A percentile compares a stretch with the other conserved stretches of the same genome.
Evolutionary conservation across 2,888 invertebrate genomes (phyloP).

Genomic region (Strigamia crassipes): DNA sequence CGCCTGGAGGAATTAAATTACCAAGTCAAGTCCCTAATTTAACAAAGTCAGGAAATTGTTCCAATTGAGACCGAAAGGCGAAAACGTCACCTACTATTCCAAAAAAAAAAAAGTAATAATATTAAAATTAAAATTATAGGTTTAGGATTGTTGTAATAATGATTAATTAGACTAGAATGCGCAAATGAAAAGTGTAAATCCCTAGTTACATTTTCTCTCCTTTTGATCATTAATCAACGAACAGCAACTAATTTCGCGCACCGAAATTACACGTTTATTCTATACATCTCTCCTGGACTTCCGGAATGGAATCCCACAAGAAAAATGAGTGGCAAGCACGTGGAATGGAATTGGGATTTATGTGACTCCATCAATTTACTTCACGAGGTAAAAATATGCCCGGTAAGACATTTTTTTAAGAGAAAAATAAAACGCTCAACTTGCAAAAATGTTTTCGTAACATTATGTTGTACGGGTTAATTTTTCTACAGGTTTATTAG

Average conservation of each 20-base stretch:
- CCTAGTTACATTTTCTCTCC: not conserved
- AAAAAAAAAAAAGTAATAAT: not conserved
- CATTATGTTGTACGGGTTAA: not conserved
- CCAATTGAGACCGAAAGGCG: not conserved
- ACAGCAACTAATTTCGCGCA: not conserved
- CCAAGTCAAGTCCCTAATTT: not conserved
- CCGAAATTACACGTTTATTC: not conserved
- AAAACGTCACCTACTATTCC: not conserved
- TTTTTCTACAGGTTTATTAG: not conserved
- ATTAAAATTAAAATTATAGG: not conserved
- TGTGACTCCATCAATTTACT: not conserved
- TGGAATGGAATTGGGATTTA: slow-evolving; percentile 28
- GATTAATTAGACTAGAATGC: not conserved
- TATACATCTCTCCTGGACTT: not conserved
- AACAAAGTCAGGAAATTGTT: not conserved
- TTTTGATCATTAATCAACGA: not conserved
- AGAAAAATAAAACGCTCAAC: not conserved
- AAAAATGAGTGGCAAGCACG: slow-evolving; percentile 23
- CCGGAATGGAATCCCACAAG: slow-evolving; percentile 19
- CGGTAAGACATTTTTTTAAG: not conserved
- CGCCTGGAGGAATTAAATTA: not conserved
- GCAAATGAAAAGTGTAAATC: not conserved
- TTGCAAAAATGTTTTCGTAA: too few relatives aligned
- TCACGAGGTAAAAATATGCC: not conserved
- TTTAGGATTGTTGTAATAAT: not conserved